Conservation (phyloP, 2,797 vertebrate genomes). For the Coccyzus lansbergi region DNA sequence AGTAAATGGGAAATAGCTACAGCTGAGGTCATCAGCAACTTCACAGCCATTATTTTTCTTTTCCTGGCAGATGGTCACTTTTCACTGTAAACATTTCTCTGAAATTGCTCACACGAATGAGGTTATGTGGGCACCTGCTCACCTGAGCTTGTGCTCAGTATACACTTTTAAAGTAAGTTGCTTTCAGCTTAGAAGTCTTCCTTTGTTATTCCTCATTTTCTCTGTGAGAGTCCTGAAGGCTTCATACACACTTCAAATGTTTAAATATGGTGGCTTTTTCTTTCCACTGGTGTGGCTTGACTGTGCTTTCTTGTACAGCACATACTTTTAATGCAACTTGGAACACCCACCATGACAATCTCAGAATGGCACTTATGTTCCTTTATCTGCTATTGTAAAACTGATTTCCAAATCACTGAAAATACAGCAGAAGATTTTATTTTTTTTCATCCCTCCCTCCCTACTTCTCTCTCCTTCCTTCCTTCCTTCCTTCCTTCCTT, state of each 20-base stretch:
- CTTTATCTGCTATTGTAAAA: not conserved
- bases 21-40: constrained; percentile 69
- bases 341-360: not conserved
- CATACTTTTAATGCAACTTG: not conserved
- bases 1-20: constrained; percentile 74
- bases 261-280: not conserved
- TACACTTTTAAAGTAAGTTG: not conserved
- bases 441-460: not conserved
- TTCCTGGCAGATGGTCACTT: constrained; percentile 62
- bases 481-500: too few species aligned
- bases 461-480: too few species aligned
- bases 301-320: not conserved
- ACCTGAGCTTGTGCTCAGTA: not conserved
- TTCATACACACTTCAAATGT: not conserved
- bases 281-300: not conserved
- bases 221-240: not conserved
- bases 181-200: not conserved
- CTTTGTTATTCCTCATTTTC: not conserved
- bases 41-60: constrained; percentile 69
- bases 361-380: not conserved
- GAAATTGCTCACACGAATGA: constrained; percentile 11
- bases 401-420: not conserved
- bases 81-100: constrained; percentile 22
- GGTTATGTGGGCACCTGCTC: not conserved
- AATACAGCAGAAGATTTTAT: not conserved